These are phyloP conservation scores for Tryphoninae sp. DNA, from an alignment of 2,888 invertebrate species.

Conservation along the genomic window DNA sequence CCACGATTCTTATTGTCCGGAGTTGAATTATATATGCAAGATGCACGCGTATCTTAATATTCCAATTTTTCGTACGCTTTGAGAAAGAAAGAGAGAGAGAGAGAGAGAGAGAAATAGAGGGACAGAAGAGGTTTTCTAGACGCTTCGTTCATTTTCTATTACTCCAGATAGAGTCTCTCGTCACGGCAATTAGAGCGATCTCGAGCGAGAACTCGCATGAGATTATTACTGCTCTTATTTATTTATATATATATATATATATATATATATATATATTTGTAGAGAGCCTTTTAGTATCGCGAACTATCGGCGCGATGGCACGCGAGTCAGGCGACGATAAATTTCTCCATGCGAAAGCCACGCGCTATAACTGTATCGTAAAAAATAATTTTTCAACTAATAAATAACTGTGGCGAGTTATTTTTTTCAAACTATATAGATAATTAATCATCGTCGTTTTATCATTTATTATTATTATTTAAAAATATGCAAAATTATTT, in stretches of 20 bases:
- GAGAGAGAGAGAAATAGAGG: slow-evolving; percentile 1
- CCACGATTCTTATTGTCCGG: neutral
- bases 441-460: too few relatives aligned
- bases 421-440: too few relatives aligned
- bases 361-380: slow-evolving; percentile 34
- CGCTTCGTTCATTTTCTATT: slow-evolving; percentile 39
- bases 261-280: neutral
- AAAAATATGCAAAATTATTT: too few relatives aligned
- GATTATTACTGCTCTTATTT: neutral
- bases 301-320: slow-evolving; percentile 32
- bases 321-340: slow-evolving; percentile 45
- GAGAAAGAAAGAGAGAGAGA: neutral
- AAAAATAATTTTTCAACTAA: neutral
- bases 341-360: slow-evolving; percentile 66
- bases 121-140: slow-evolving; percentile 2
- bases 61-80: neutral
- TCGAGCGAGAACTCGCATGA: slow-evolving; percentile 20
- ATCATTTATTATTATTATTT: too few relatives aligned
- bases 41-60: slow-evolving; percentile 4
- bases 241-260: slow-evolving; percentile 6
- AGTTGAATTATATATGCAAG: slow-evolving; percentile 12
- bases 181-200: slow-evolving; percentile 55
- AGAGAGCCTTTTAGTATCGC: neutral
- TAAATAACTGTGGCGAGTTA: neutral
- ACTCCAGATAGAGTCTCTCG: slow-evolving; percentile 42